Base-by-base conservation (phyloP, 2,797 vertebrate species). In the Arremon aurantiirostris region DNA sequence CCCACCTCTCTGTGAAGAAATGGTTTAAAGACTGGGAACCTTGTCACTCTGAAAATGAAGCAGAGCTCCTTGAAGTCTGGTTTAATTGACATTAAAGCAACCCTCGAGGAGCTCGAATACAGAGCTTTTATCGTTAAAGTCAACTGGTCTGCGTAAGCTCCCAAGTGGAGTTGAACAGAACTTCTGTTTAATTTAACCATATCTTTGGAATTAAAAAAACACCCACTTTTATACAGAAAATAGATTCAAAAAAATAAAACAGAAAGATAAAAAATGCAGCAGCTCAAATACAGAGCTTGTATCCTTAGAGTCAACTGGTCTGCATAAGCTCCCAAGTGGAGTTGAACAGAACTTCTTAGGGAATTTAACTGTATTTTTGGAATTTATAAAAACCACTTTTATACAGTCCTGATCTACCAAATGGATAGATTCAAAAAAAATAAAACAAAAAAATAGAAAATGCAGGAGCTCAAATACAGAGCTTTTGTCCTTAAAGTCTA, bases 1-100 rank as follows among this genome's bases (percentile, higher is more conserved):
- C 88, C 37, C 52, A 5, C 0, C 0, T 24, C 85, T 71, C 34
- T 32, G 49, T 22, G 65, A 71, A 71, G 53, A n/a, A 83, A 64
- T 4, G 17, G 34, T 22, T 85, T 53, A 56, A 70, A 86, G 59
- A 39, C 63, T 57, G 60, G 39, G 65, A 63, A 56, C 60, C 88
- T 81, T 91, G 89, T 83, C 77, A 90, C 53, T 69, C 24, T n/a
- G 80, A 88, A 95, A 95, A 95, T 18, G 55, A 65, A 80, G 75
- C 6, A 3, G 55, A 69, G 71, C 65, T 89, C 70, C 86, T 77
- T 63, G 34, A 76, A 69, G 68, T 57, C 84, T 82, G 70, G 26
- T 7, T 86, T 50, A 69, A 79, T 47, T 59, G 66, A 56, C 56
- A 41, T n/a, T 83, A 60, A 86, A 89, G 61, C 32, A 87, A 26